A percentile compares a stretch with the other conserved stretches of the same genome.
phyloP scores from a whole-genome alignment of 2,113 vertebrate species.

The Rhadina sibilatrix region DNA sequence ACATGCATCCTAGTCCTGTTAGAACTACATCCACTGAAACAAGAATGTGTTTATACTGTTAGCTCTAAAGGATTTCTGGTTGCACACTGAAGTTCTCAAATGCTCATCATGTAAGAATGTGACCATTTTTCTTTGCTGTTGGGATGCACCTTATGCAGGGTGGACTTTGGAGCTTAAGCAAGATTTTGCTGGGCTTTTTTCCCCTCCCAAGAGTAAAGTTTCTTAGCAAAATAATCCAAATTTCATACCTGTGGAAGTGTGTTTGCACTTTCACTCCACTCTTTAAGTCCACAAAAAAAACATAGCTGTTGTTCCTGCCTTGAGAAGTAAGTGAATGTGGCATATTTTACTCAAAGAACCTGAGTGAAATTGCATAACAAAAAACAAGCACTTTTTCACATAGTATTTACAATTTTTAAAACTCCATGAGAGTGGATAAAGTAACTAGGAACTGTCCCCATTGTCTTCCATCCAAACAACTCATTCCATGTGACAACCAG shows the following conservation, averaged over 20 bases:
- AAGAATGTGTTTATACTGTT: not conserved
- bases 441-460: not conserved
- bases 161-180: not conserved
- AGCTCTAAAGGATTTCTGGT: not conserved
- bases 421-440: rapidly evolving
- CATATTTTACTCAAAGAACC: not conserved
- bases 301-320: not conserved
- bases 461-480: not conserved
- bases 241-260: not conserved
- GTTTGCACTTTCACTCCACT: not conserved
- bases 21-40: not conserved
- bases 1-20: not conserved
- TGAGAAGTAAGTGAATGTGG: not conserved
- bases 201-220: not conserved
- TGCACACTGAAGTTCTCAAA: not conserved
- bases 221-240: not conserved
- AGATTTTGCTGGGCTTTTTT: not conserved
- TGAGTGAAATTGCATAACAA: not conserved
- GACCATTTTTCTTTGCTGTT: not conserved
- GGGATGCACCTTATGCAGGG: not conserved
- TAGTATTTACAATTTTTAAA: not conserved
- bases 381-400: not conserved
- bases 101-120: not conserved
- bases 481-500: rapidly evolving
- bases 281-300: not conserved